Evolutionary conservation across 2,797 vertebrate genomes (phyloP).

Genomic region (Molossus alvarezi): DNA sequence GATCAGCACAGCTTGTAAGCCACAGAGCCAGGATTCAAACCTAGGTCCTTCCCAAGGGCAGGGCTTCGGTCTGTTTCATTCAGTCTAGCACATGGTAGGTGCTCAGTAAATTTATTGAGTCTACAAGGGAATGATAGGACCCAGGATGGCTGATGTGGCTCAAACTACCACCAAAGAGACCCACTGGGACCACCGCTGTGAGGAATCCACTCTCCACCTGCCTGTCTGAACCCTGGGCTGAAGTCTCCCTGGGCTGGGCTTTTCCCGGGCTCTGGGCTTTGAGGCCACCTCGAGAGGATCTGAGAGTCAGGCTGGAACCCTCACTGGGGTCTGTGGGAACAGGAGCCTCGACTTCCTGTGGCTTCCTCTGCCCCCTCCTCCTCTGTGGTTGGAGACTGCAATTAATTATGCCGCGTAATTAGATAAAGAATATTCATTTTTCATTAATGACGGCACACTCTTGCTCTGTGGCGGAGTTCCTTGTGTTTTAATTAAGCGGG

Average conservation of each 20-base stretch:
- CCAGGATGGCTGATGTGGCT: background rate
- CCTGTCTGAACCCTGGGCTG: background rate
- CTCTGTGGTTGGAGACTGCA: constrained; percentile 78
- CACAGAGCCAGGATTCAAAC: background rate
- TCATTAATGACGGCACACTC: constrained; percentile 85
- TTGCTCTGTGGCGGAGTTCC: constrained; percentile 85
- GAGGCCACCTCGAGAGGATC: background rate
- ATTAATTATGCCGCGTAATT: constrained; percentile 88
- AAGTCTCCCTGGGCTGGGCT: background rate
- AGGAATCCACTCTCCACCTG: background rate
- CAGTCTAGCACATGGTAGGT: background rate
- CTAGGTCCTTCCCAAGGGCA: background rate
- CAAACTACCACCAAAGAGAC: constrained; percentile 8
- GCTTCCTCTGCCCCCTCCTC: constrained; percentile 54
- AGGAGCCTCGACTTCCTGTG: background rate
- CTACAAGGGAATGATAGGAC: background rate
- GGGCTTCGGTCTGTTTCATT: background rate
- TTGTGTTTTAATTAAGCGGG: constrained; percentile 88
- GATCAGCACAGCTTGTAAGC: background rate
- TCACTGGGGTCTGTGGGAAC: background rate
- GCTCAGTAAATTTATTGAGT: background rate
- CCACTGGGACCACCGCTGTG: rapidly evolving
- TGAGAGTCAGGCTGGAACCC: background rate
- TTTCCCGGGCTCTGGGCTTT: background rate
- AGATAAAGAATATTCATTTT: constrained; percentile 89